These are phyloP conservation scores for Zaprionus camerounensis DNA, from an alignment of 1,140 invertebrate species.

Conservation along the genomic window DNA sequence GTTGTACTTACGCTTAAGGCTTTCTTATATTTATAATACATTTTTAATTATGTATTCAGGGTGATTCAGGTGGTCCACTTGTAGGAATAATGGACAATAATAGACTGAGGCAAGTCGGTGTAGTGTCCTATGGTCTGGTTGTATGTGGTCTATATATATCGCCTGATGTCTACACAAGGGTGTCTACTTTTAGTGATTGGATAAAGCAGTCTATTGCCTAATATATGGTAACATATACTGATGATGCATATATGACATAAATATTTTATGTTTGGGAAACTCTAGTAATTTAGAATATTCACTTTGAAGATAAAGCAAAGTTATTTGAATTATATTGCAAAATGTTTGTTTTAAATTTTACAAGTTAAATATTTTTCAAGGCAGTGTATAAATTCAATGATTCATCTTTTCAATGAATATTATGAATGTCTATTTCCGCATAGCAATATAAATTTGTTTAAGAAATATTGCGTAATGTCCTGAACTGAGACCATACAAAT, in stretches of 20 bases:
- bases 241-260: background rate
- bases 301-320: too few species aligned
- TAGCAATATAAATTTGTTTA: too few species aligned
- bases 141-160: constrained; percentile 84
- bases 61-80: constrained; percentile 90
- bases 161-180: constrained; percentile 87
- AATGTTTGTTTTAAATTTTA: too few species aligned
- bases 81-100: constrained; percentile 44
- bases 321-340: too few species aligned
- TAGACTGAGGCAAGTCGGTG: constrained; percentile 85
- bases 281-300: background rate
- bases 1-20: background rate
- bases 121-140: constrained; percentile 89
- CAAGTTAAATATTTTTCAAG: too few species aligned
- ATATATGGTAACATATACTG: background rate
- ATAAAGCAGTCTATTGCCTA: constrained; percentile 58
- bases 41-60: constrained; percentile 84
- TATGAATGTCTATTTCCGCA: too few species aligned
- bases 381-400: too few species aligned
- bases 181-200: constrained; percentile 85
- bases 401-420: too few species aligned
- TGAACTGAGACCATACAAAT: background rate
- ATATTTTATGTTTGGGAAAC: background rate
- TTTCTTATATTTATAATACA: background rate
- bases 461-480: too few species aligned